These are phyloP conservation scores for Rosalia funebris DNA, from an alignment of 2,888 invertebrate genomes.

Conservation along the genomic window DNA sequence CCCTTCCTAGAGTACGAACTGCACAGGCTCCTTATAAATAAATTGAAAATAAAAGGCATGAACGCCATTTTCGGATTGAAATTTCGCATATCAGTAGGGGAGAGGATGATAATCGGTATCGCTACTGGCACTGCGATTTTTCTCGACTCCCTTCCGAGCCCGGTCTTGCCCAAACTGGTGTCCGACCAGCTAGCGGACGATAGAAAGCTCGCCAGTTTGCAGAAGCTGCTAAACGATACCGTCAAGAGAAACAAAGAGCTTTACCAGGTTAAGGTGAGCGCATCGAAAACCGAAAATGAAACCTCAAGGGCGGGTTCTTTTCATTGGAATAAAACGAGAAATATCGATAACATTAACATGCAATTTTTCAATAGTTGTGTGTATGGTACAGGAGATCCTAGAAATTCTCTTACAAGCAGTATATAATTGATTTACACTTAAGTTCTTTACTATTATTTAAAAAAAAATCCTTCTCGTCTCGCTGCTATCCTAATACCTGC, in stretches of 20 bases:
- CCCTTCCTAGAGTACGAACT: slow-evolving; percentile 97
- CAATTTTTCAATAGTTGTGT: too few species aligned
- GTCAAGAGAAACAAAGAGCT: slow-evolving; percentile 78
- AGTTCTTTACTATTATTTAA: too few species aligned
- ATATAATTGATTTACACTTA: too few species aligned
- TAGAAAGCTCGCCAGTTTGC: slow-evolving; percentile 74
- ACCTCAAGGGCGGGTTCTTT: too few species aligned
- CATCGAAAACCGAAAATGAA: neutral
- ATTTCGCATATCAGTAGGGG: slow-evolving; percentile 79
- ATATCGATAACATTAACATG: too few species aligned
- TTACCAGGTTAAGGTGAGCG: slow-evolving; percentile 65
- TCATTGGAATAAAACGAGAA: too few species aligned
- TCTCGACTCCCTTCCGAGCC: slow-evolving; percentile 80
- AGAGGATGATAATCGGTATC: slow-evolving; percentile 86
- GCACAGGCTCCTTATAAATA: slow-evolving; percentile 89
- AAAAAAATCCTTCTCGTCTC: too few species aligned
- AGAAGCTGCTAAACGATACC: slow-evolving; percentile 75
- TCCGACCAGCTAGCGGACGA: slow-evolving; percentile 74
- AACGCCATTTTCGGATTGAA: slow-evolving; percentile 92
- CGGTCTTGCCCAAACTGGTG: slow-evolving; percentile 77
- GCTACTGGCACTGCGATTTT: slow-evolving; percentile 90
- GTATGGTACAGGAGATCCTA: too few species aligned
- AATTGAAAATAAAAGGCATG: slow-evolving; percentile 92
- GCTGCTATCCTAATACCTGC: too few species aligned
- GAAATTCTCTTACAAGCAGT: too few species aligned